Percentiles rank a stretch among this genome's conserved stretches.
phyloP scores from a whole-genome alignment of 2,888 invertebrate species.

The Drosophila dives region DNA sequence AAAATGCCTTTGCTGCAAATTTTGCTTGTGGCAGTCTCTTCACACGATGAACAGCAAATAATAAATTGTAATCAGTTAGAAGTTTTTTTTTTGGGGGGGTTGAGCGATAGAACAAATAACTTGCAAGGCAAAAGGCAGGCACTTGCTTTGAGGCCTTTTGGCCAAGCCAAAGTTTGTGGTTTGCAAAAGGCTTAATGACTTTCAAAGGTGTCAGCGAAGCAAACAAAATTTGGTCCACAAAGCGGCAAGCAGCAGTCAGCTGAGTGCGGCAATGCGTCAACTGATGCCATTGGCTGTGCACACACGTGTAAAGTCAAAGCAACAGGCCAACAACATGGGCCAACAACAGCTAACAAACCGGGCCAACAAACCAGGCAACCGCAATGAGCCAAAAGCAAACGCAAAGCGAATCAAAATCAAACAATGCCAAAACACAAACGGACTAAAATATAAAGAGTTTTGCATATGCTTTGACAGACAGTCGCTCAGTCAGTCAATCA shows the following conservation, averaged over 20 bases:
- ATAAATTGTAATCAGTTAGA: slow-evolving; percentile 17
- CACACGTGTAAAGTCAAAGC: slow-evolving; percentile 76
- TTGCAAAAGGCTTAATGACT: slow-evolving; percentile 45
- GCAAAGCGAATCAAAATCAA: slow-evolving; percentile 42
- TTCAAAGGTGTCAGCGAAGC: slow-evolving; percentile 71
- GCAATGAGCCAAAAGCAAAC: slow-evolving; percentile 38
- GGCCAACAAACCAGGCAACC: slow-evolving; percentile 43
- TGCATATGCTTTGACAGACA: slow-evolving; percentile 22
- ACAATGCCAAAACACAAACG: slow-evolving; percentile 37
- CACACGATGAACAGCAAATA: slow-evolving; percentile 4
- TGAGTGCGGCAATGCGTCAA: slow-evolving; percentile 28
- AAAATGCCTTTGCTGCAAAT: neutral
- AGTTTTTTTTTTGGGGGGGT: too few species aligned
- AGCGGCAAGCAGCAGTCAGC: slow-evolving; percentile 13
- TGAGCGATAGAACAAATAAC: slow-evolving; percentile 8
- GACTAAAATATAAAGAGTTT: slow-evolving; percentile 25
- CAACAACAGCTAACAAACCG: slow-evolving; percentile 19
- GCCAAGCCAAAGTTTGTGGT: slow-evolving; percentile 28
- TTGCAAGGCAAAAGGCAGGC: slow-evolving; percentile 28
- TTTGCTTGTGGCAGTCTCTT: neutral
- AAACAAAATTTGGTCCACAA: slow-evolving; percentile 63
- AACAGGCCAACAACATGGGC: slow-evolving; percentile 51
- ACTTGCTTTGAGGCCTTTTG: slow-evolving; percentile 69
- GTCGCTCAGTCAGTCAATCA: slow-evolving; percentile 11
- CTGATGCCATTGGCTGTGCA: slow-evolving; percentile 53